Percentiles rank a stretch among this genome's conserved stretches.
These are phyloP conservation scores for Patella vulgata DNA, from an alignment of 1,140 invertebrate species.

Conservation along the genomic window DNA sequence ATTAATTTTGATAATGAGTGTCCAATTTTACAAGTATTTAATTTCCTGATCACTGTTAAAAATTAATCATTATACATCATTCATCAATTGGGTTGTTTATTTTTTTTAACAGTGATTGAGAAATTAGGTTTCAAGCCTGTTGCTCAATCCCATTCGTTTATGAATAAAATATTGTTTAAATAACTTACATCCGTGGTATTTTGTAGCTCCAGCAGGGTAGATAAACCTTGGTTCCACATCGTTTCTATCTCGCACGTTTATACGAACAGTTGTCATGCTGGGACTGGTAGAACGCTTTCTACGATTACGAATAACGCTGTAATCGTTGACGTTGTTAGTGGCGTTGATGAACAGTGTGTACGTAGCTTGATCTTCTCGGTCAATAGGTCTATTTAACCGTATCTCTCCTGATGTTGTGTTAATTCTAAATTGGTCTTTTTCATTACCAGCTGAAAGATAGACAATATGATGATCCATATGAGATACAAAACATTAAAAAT, in stretches of 20 bases:
- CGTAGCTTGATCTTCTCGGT: constrained; percentile 36
- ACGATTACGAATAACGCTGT: constrained; percentile 42
- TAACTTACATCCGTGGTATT: constrained; percentile 55
- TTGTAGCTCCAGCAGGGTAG: constrained; percentile 11
- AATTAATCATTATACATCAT: too few relatives aligned
- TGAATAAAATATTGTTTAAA: too few relatives aligned
- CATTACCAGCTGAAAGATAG: constrained; percentile 54
- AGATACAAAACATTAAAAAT: too few relatives aligned
- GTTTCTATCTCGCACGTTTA: constrained; percentile 45
- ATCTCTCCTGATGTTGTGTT: constrained; percentile 19
- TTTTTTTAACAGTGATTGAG: too few relatives aligned
- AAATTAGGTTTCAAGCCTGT: too few relatives aligned
- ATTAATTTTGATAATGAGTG: too few relatives aligned
- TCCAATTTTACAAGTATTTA: too few relatives aligned
- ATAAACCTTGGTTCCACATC: constrained; percentile 53
- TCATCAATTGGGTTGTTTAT: too few relatives aligned
- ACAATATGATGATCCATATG: constrained; percentile 10
- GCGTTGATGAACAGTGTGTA: constrained; percentile 46
- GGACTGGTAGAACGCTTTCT: constrained; percentile 37
- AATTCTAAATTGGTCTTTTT: constrained; percentile 34
- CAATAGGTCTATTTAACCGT: constrained; percentile 17
- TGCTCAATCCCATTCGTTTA: too few relatives aligned
- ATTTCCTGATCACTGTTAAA: too few relatives aligned
- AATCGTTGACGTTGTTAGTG: constrained; percentile 52
- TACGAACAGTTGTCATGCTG: constrained; percentile 42